Evolutionary conservation across 1,140 invertebrate genomes (phyloP).

Genomic region (Brachionus sp.): DNA sequence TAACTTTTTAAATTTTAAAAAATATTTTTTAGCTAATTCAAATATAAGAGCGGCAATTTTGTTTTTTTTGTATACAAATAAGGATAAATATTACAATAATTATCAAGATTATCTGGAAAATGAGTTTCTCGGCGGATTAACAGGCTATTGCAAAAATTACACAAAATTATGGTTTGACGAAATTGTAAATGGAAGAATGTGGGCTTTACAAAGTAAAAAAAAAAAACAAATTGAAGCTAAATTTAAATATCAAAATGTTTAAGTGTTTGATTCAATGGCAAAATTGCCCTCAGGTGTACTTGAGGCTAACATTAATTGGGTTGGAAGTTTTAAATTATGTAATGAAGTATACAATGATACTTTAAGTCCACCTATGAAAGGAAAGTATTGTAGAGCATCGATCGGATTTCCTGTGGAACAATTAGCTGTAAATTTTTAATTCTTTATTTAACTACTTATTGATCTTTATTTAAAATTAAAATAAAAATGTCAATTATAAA

Average conservation of each 20-base stretch:
- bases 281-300: slow-evolving; percentile 26
- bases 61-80: slow-evolving; percentile 21
- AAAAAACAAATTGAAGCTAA: neutral
- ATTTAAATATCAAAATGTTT: neutral
- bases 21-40: neutral
- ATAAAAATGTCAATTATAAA: no score
- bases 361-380: neutral
- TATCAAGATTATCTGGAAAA: neutral
- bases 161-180: slow-evolving; percentile 30
- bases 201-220: slow-evolving; percentile 32
- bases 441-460: neutral
- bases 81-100: neutral
- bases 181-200: slow-evolving; percentile 28
- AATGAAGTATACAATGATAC: slow-evolving; percentile 4
- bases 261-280: slow-evolving; percentile 44
- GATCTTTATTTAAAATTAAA: neutral
- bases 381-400: slow-evolving; percentile 40
- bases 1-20: neutral
- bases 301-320: slow-evolving; percentile 44
- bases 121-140: slow-evolving; percentile 17
- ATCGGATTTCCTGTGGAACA: slow-evolving; percentile 20
- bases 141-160: neutral
- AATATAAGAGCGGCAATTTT: neutral
- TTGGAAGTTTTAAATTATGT: slow-evolving; percentile 35
- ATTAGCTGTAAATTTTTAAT: neutral